Evolutionary conservation across 2,113 vertebrate species (phyloP), one percentile per base, ranked within the genome.

Genomic region (Nannobrachium achirus): DNA sequence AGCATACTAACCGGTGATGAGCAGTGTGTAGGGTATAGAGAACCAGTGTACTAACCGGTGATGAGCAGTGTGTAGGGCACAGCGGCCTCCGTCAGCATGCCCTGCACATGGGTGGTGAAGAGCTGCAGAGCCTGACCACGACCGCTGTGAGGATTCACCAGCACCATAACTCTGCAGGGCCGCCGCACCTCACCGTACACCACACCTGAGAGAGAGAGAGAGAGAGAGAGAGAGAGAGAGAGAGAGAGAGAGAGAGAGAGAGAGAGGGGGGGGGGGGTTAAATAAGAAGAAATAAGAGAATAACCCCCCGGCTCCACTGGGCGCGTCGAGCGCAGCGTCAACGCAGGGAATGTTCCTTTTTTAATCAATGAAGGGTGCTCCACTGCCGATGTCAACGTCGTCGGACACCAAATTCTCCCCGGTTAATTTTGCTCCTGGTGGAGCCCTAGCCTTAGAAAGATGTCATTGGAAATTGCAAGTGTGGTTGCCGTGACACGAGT

Each of bases 61-160:
- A 94, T 90, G 82, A 91, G 67, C 41, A 96, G 87, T 0, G 77
- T 91, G 86, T 93, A 93, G 48, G 86, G 85, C n/a, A 94, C 67
- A 0, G 87, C 85, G 0, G 94, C 95, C 84, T 95, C 93, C 0
- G 60, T 92, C 71, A 97, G 91, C 89, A 94, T 94, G 20, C 89
- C 90, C 89, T 94, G 91, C 14, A 97, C 78, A 11, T 91, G 92
- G 13, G 83, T 89, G 0, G 80, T 83, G 56, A 95, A 97, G 50
- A 94, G 93, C 72, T 89, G 83, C 40, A 94, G 78, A 0, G 92
- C 95, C 63, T 93, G 93, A 53, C 95, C 95, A 0, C 90, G 92
- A 40, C 95, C 95, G 0, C 94, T 91, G 14, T 84, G 85, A 49
- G 95, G 95, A 86, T 97, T 97, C 71, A 97, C 85, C 77, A 97